Evolutionary conservation across 2,113 vertebrate species (phyloP).

Genomic region (Canis aureus): DNA sequence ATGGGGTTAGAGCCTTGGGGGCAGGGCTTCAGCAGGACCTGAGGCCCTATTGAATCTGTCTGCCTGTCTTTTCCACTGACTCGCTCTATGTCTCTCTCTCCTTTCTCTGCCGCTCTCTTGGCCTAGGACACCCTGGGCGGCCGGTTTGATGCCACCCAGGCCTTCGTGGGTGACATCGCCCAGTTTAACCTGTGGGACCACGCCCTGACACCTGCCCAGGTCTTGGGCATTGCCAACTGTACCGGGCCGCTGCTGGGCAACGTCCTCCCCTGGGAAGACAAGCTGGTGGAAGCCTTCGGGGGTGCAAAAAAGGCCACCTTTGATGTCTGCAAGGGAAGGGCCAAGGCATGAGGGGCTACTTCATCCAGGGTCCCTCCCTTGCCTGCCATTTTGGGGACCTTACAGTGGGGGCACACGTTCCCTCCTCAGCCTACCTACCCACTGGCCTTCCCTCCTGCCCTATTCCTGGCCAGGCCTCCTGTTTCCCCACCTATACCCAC

Average conservation of each 20-base stretch:
- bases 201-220: constrained; percentile 91
- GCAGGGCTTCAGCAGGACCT: rapidly evolving
- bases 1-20: background rate
- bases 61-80: background rate
- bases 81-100: background rate
- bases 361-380: background rate
- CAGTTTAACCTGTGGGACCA: constrained; percentile 98
- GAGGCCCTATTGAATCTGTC: background rate
- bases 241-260: constrained; percentile 92
- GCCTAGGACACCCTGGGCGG: constrained; percentile 94
- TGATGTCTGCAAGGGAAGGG: constrained; percentile 90
- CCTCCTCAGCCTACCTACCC: constrained; percentile 5
- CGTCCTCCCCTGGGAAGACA: constrained; percentile 95
- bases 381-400: constrained; percentile 62
- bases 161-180: constrained; percentile 95
- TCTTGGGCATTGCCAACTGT: constrained; percentile 94
- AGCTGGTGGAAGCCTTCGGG: constrained; percentile 93
- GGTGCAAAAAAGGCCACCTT: constrained; percentile 93
- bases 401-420: background rate
- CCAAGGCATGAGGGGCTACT: constrained; percentile 89
- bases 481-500: background rate
- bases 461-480: background rate
- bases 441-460: background rate
- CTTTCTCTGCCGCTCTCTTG: constrained; percentile 63
- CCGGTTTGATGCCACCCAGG: constrained; percentile 96